Evolutionary conservation across 2,888 invertebrate species (phyloP), one percentile per base, ranked within the genome.

Genomic region (Tenthredo scrophulariae): DNA sequence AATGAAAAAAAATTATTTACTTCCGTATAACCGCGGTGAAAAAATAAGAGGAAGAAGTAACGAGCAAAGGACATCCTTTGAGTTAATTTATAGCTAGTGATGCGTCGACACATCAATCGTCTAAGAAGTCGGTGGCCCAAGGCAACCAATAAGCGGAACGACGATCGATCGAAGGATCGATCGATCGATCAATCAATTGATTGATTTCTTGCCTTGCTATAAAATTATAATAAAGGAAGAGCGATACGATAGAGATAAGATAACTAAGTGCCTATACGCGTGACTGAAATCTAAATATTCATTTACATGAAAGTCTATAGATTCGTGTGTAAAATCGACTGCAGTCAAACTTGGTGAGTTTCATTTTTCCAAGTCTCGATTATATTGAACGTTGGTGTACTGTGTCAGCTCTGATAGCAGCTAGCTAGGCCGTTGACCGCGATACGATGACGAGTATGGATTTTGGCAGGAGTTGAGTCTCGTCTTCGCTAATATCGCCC

Each of bases 401-500:
- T 9, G 72, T 72, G 37, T 50, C 77, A 77, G 46, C 18, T 50
- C 26, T n/a, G 77, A 77, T 77, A 75, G 29, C 75, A n/a, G 26
- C 3, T 9, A 22, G 18, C 22, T 26, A 29, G 79, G 79, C 79
- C 46, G n/a, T 79, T 79, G 79, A 79, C 79, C 79, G 79, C 54
- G 79, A 33, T 13, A 9, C 15, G 50, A n/a, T 22, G 62, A 26
- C 13, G 22, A 13, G 26, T 33, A 33, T 37, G 37, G 54, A 79
- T 79, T 79, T 79, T 79, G 79, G 79, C 79, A 79, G 74, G 33
- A 37, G 15, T 18, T 1, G 37, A 26, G 74, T 46, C 74, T 40
- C 74, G 37, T 43, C 74, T 40, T 15, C 33, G n/a, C 22, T 33
- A 22, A 43, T 74, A 74, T 43, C 43, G 18, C 29, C 7, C n/a